A percentile compares a stretch with the other conserved stretches of the same genome.
Evolutionary conservation across 2,888 invertebrate genomes (phyloP).

Genomic region (Tenthredo amoena): DNA sequence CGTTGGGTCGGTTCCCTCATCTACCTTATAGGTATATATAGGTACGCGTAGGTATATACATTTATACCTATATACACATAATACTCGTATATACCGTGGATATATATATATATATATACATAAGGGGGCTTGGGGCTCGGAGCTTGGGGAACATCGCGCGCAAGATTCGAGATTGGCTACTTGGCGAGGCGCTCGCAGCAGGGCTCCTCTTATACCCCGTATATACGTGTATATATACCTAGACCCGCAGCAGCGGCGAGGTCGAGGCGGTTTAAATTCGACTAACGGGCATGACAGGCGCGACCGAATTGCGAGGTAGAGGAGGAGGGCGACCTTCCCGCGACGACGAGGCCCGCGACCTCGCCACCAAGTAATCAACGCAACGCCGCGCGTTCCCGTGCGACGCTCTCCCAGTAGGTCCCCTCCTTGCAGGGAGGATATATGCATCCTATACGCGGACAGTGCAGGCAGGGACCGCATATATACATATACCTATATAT

Average conservation of each 20-base stretch:
- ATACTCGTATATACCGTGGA: neutral
- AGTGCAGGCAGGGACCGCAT: constrained; percentile 12
- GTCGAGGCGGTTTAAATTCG: constrained; percentile 50
- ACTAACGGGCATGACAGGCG: constrained; percentile 43
- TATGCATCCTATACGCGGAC: neutral
- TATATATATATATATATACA: neutral
- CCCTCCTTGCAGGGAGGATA: neutral
- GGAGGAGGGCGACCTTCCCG: constrained; percentile 43
- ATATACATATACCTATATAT: neutral
- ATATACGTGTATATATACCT: constrained; percentile 13
- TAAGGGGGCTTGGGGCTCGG: constrained; percentile 9
- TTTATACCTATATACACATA: neutral
- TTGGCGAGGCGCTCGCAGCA: constrained; percentile 22
- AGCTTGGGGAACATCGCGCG: constrained; percentile 17
- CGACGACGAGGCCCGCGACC: constrained; percentile 44
- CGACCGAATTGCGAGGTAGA: constrained; percentile 46
- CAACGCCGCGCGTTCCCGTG: constrained; percentile 47
- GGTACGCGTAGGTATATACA: neutral
- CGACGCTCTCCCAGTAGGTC: constrained; percentile 30
- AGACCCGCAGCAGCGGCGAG: constrained; percentile 17
- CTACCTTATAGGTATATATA: constrained; percentile 34
- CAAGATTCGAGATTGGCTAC: constrained; percentile 43
- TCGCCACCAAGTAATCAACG: constrained; percentile 48
- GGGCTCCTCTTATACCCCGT: neutral
- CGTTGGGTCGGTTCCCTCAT: constrained; percentile 52